Base-by-base conservation (phyloP, 2,797 vertebrate genomes). In the Melanotaenia parkinsoni region DNA sequence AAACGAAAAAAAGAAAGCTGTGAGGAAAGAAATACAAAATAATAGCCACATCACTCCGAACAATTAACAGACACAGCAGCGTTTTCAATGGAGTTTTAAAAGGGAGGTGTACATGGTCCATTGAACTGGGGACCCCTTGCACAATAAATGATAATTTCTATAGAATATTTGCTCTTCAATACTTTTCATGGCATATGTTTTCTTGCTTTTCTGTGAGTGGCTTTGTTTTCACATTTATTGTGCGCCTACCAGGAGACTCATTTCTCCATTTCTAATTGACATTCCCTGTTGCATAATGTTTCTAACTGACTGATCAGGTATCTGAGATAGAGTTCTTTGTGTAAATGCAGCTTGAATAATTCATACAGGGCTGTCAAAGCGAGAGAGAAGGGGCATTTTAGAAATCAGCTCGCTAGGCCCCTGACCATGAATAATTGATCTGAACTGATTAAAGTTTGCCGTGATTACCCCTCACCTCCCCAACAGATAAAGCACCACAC, bases 391-490 rank as follows among this genome's bases (percentile, higher is more conserved):
- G 75, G 83, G 91, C 87, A 87, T 93, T 94, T 93, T 91, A 89
- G 90, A 94, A 94, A 95, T 93, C 91, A 89, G 85, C 90, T 89
- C 79, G 70, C 90, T 76, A 90, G 89, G 93, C 94, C 94, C 92
- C 93, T 91, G 92, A 93, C 88, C 92, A 95, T 95, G 93, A 95
- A 95, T 95, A 94, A 95, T 95, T 94, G 93, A 95, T 94, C 91
- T 91, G 79, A 93, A 91, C 93, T 95, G 95, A 95, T 95, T 95
- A 95, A 95, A 95, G 92, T 95, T 95, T 93, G 90, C 94, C 72
- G 83, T 95, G 93, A 95, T 95, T 95, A 95, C 93, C 92, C 86
- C 91, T 91, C 88, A 90, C 89, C 92, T 90, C 80, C 83, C 86
- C 85, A 89, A 82, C 86, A 93, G 88, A 95, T 94, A 92, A 92